These are phyloP conservation scores for Corythornis cristatus DNA, from an alignment of 2,113 vertebrate genomes.

Conservation along the genomic window DNA sequence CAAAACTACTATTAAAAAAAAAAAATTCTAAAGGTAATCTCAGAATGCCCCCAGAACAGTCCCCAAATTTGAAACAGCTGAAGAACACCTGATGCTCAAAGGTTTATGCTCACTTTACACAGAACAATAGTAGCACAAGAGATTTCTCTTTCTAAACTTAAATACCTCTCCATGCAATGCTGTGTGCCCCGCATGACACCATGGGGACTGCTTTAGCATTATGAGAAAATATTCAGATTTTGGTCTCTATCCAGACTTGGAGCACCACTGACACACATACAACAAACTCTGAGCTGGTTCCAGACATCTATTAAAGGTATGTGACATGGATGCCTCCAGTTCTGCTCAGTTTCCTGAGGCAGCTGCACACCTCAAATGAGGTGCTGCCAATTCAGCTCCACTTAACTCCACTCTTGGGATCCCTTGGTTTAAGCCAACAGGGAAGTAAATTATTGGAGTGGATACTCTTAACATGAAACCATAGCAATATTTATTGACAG, in stretches of 20 bases:
- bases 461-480: background rate
- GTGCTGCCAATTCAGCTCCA: background rate
- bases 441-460: background rate
- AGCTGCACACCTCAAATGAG: background rate
- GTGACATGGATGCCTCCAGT: background rate
- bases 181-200: background rate
- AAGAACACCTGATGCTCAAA: background rate
- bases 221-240: background rate
- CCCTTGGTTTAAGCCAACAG: background rate
- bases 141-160: background rate
- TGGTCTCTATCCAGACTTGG: background rate
- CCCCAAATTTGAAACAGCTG: background rate
- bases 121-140: background rate
- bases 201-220: rapidly evolving
- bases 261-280: background rate
- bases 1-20: background rate
- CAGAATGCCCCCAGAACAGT: background rate
- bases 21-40: background rate
- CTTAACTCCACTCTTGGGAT: background rate
- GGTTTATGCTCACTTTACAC: background rate
- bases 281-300: background rate
- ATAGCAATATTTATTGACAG: background rate
- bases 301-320: background rate
- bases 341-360: background rate
- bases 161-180: rapidly evolving